Conservation (phyloP, 37 sponge, comb jelly and placozoan genomes). For the Theonella swinhoei region DNA sequence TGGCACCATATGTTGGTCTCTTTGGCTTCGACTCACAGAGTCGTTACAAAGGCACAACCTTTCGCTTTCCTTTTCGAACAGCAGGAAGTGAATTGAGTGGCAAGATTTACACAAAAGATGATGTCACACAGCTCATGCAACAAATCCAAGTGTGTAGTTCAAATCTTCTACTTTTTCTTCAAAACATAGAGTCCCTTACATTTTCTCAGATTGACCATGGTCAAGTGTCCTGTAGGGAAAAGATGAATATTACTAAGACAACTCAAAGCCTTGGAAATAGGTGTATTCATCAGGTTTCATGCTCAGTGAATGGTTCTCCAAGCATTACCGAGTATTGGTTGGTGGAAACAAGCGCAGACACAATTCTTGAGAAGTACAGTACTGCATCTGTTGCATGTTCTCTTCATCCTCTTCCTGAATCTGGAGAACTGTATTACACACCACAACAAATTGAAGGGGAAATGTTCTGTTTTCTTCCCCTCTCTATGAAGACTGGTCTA, state of each 20-base stretch:
- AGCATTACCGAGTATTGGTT: slow-evolving; percentile 5
- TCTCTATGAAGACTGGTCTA: slow-evolving; percentile 52
- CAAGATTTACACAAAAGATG: slow-evolving; percentile 2
- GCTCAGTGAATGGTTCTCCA: neutral
- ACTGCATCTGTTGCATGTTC: slow-evolving; percentile 28
- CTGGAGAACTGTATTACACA: neutral
- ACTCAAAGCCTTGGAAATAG: neutral
- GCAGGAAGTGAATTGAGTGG: slow-evolving; percentile 57
- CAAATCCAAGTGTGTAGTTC: slow-evolving; percentile 3
- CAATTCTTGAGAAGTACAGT: neutral
- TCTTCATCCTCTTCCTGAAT: neutral
- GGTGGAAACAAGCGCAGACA: neutral
- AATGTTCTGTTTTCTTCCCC: slow-evolving; percentile 61
- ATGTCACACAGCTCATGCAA: slow-evolving; percentile 15
- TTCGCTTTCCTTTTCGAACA: slow-evolving; percentile 79
- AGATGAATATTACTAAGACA: slow-evolving; percentile 7
- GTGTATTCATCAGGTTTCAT: neutral
- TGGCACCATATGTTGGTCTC: slow-evolving; percentile 59
- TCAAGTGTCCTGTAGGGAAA: neutral
- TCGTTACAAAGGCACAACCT: slow-evolving; percentile 62
- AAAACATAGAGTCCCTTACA: slow-evolving; percentile 42
- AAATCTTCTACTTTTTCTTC: slow-evolving; percentile 69
- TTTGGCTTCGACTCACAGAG: slow-evolving; percentile 34
- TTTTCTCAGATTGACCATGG: slow-evolving; percentile 24
- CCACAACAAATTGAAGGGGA: slow-evolving; percentile 23